Conservation (phyloP, 1,140 invertebrate species). For the Diorhabda elongata region DNA sequence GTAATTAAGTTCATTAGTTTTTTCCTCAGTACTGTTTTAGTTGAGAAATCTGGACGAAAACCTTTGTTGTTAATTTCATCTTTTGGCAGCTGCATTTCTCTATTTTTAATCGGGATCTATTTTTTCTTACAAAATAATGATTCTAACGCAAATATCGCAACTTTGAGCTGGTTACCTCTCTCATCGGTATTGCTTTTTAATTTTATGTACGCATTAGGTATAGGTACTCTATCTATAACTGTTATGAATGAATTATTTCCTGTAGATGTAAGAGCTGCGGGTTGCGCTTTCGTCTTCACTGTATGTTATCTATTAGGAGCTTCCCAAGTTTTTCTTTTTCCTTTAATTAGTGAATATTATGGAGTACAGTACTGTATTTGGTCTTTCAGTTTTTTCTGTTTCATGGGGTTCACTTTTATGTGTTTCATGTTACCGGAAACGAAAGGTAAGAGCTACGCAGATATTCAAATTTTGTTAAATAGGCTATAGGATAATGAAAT, state of each 20-base stretch:
- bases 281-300: slow-evolving; percentile 61
- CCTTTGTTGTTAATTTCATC: slow-evolving; percentile 67
- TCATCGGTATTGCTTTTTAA: slow-evolving; percentile 63
- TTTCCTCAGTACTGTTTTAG: slow-evolving; percentile 62
- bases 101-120: slow-evolving; percentile 56
- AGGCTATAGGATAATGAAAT: no score
- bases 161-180: slow-evolving; percentile 61
- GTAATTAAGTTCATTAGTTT: slow-evolving; percentile 65
- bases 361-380: slow-evolving; percentile 6
- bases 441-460: slow-evolving; percentile 4
- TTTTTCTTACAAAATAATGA: slow-evolving; percentile 55
- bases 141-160: slow-evolving; percentile 46
- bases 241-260: slow-evolving; percentile 82
- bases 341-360: slow-evolving; percentile 4
- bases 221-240: slow-evolving; percentile 81
- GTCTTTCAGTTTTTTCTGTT: slow-evolving; percentile 3
- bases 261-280: slow-evolving; percentile 67
- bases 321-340: background rate
- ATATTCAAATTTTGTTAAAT: background rate
- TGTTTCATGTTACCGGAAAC: slow-evolving; percentile 7
- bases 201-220: slow-evolving; percentile 65
- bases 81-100: slow-evolving; percentile 54
- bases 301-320: background rate
- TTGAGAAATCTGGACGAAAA: slow-evolving; percentile 67
- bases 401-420: background rate